Evolutionary conservation across 2,888 invertebrate genomes (phyloP).

Genomic region (Plebejus melissa): DNA sequence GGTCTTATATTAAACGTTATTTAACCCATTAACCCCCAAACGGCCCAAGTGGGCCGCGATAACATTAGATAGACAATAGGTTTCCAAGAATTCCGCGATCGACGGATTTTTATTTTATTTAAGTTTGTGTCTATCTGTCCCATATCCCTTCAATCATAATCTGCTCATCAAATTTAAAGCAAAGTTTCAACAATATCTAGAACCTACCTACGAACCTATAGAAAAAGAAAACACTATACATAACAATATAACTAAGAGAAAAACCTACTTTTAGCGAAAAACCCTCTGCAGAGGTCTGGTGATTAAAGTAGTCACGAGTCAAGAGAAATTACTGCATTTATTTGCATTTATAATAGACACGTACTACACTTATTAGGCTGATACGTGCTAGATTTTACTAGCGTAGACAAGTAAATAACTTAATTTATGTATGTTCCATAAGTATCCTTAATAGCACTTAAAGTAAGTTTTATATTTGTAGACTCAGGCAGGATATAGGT

Average conservation of each 20-base stretch:
- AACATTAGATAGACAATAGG: too few species aligned
- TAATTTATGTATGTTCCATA: not conserved
- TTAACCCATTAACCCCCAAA: too few species aligned
- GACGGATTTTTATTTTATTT: too few species aligned
- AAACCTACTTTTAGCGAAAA: not conserved
- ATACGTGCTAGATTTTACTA: not conserved
- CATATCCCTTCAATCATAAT: too few species aligned
- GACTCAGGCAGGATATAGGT: not conserved
- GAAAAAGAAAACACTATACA: too few species aligned
- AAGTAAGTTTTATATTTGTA: not conserved
- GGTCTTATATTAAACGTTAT: too few species aligned
- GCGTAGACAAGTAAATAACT: slow-evolving; percentile 19
- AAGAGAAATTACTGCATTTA: slow-evolving; percentile 2
- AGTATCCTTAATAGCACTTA: not conserved
- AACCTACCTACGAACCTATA: too few species aligned
- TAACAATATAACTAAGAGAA: not conserved
- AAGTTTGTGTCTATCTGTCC: too few species aligned
- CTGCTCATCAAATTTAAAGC: too few species aligned
- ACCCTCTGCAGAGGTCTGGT: not conserved
- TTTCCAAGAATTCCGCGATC: too few species aligned
- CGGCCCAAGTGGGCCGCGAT: too few species aligned
- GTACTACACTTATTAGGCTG: not conserved
- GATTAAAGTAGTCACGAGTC: not conserved
- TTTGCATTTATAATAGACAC: slow-evolving; percentile 10
- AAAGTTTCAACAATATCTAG: too few species aligned